Base-by-base conservation (phyloP, 2,888 invertebrate genomes). In the Spodoptera picta region DNA sequence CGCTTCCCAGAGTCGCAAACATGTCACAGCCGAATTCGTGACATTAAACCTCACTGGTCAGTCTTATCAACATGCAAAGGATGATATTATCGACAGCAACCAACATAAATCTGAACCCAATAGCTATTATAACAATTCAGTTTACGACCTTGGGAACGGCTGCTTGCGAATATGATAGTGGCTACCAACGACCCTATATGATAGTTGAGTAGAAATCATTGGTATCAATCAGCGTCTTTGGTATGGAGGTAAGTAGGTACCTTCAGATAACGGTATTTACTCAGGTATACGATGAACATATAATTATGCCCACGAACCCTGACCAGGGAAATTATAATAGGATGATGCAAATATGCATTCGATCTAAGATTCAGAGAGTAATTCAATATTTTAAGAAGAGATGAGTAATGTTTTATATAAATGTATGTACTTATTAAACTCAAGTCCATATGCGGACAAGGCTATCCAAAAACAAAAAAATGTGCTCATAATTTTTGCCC, bases 11-110 rank as follows among this genome's bases (percentile, higher is more conserved):
- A 75, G 80, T 83, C 82, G 79, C 84, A 83, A 82, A 82, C 82
- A 86, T 84, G 82, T 82, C 81, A 84, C 75, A 74, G 73, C 73
- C 76, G 76, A 83, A 83, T 84, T 83, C 76, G 81, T 76, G 80
- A 83, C 81, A 81, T 72, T 79, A 73, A 83, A 83, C 82, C 73
- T 83, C 74, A 60, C 43, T 77, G 70, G 74, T 71, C 77, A 63
- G 67, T 77, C 73, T 75, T 83, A 90, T 89, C 85, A 85, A 83
- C 86, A 90, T 90, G 84, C 89, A 88, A 83, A 87, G 84, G 83
- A 87, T 87, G 86, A 85, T 87, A 89, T 88, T 87, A 90, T 87
- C 83, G 80, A 76, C 82, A 85, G 83, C 77, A 78, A 76, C 80
- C 80, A 80, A 82, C 79, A 79, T 83, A 85, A 85, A 84, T 86